These are phyloP conservation scores for Elysia chlorotica DNA, from an alignment of 1,140 invertebrate species.

Conservation along the genomic window DNA sequence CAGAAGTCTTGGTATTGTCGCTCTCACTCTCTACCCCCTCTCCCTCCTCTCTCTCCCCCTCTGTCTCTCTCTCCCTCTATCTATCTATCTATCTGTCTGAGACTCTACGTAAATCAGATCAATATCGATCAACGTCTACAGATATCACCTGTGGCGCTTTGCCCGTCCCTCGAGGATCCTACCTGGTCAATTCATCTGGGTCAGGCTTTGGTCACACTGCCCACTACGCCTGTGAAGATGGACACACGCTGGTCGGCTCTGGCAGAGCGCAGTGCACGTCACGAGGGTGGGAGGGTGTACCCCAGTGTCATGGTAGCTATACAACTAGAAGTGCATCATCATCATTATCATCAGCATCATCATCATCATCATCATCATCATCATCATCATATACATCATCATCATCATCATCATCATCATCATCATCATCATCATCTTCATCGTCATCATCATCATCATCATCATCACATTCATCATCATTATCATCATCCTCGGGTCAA, in stretches of 20 bases:
- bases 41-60: background rate
- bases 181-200: constrained; percentile 32
- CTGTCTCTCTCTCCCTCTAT: no score
- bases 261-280: constrained; percentile 26
- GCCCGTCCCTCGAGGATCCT: constrained; percentile 27
- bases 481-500: no score
- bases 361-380: no score
- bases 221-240: constrained; percentile 37
- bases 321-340: no score
- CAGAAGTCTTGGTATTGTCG: background rate
- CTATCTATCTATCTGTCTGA: no score
- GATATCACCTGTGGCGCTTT: constrained; percentile 48
- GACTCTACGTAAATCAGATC: background rate
- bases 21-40: background rate
- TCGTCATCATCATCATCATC: no score
- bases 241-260: constrained; percentile 29
- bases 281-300: constrained; percentile 32
- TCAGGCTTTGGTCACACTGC: constrained; percentile 32
- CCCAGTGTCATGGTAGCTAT: constrained; percentile 38
- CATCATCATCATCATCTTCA: no score
- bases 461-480: no score
- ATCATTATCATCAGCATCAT: no score
- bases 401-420: no score
- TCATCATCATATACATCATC: no score
- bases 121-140: constrained; percentile 22